Evolutionary conservation across 2,113 vertebrate species (phyloP), one percentile per base, ranked within the genome.

Genomic region (Theristicus caerulescens): DNA sequence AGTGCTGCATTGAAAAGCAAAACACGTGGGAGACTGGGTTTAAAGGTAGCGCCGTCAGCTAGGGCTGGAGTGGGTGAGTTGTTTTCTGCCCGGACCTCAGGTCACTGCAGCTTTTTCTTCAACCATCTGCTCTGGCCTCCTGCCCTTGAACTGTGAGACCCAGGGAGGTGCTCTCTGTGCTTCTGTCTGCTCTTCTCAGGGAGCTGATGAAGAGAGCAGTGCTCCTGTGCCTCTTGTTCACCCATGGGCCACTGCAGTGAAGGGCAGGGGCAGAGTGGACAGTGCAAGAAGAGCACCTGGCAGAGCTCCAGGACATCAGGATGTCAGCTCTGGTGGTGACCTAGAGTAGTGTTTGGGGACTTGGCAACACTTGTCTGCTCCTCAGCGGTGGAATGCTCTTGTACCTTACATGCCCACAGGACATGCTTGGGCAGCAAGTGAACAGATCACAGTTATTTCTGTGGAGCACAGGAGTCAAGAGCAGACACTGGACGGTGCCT

Each of bases 381-480:
- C 55, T 76, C 34, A 31, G 12, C 20, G 27, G 13, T 38, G 27
- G 47, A 69, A 12, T 0, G 0, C 24, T 70, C 25, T 21, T 44
- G 26, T 20, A 42, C 22, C 21, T 31, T 31, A 73, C 19, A 25
- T n/a, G 42, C 20, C 29, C 5, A 34, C 27, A 62, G 46, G 47
- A 82, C 29, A 52, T 0, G 3, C 17, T 58, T 1, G 1, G 20
- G 13, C 19, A 65, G 8, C 24, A 59, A 40, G 46, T 0, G 2
- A 64, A 34, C 47, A 21, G 44, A 77, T 58, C 0, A 0, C 20
- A 51, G 55, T 70, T n/a, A 64, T 47, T 89, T 74, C 47, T 24
- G 29, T 26, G 61, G 49, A 64, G 15, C 49, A 57, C 7, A 31
- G 14, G 15, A 44, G 10, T 64, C 32, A 64, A 58, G 52, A 27